Evolutionary conservation across 2,888 invertebrate species (phyloP).

Genomic region (Salticus scenicus): DNA sequence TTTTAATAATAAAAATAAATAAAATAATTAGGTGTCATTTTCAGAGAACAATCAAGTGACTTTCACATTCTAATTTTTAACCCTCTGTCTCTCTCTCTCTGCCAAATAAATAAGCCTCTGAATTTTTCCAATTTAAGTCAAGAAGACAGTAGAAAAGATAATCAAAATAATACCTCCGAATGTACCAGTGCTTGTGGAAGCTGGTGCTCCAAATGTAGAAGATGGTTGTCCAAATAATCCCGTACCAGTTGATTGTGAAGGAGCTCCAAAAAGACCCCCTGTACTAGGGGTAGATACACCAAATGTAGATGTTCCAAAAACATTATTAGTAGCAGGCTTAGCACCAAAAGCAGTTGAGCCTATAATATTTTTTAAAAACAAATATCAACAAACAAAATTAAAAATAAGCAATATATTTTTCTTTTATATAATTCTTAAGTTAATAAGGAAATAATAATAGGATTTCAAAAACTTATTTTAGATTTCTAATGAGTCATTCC

Average conservation of each 20-base stretch:
- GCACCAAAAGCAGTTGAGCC: conserved; percentile 83
- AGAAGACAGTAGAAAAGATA: too few relatives aligned
- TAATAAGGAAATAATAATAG: neutral
- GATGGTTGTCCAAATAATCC: conserved; percentile 77
- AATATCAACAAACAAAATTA: too few relatives aligned
- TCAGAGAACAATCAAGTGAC: too few relatives aligned
- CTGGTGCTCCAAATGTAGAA: conserved; percentile 74
- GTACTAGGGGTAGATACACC: conserved; percentile 75
- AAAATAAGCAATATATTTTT: too few relatives aligned
- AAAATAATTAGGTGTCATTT: too few relatives aligned
- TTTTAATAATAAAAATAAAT: too few relatives aligned
- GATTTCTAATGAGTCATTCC: too few relatives aligned
- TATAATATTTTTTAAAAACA: too few relatives aligned
- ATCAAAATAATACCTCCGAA: conserved; percentile 65
- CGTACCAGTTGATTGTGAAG: conserved; percentile 75
- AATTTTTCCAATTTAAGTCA: too few relatives aligned
- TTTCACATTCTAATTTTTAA: too few relatives aligned
- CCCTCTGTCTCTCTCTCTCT: too few relatives aligned
- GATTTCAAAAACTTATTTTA: neutral
- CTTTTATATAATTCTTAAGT: neutral
- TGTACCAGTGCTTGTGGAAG: conserved; percentile 70
- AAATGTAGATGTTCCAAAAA: conserved; percentile 76
- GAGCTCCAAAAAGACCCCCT: conserved; percentile 80
- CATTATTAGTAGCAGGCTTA: conserved; percentile 76
- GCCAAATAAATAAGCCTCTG: too few relatives aligned